phyloP scores from a whole-genome alignment of 2,113 vertebrate species.

The Varanus salvator region DNA sequence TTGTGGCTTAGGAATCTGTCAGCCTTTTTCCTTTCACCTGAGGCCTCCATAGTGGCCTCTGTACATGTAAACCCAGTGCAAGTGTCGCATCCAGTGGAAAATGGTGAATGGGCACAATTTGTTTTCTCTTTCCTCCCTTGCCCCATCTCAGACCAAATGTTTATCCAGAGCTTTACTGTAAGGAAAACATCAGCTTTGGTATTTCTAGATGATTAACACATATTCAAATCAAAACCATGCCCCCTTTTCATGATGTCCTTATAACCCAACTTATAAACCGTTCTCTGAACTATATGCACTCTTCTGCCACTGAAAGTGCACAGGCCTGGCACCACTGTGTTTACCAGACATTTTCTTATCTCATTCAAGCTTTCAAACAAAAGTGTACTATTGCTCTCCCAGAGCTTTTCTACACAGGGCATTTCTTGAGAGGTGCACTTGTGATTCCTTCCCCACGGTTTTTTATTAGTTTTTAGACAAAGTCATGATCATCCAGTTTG shows the following conservation, averaged over 20 bases:
- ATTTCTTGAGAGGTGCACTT: too few relatives aligned
- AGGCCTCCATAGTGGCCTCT: neutral
- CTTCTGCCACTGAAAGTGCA: constrained; percentile 62
- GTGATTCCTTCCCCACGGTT: too few relatives aligned
- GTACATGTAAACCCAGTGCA: neutral
- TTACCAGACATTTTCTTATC: constrained; percentile 69
- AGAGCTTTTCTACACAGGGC: too few relatives aligned
- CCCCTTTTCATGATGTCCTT: constrained; percentile 47
- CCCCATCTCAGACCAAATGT: neutral
- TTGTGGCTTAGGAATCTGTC: neutral
- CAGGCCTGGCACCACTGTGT: constrained; percentile 69
- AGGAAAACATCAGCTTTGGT: neutral
- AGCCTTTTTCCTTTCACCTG: neutral
- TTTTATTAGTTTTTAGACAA: too few relatives aligned
- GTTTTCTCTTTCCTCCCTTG: neutral
- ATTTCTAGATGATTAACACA: neutral
- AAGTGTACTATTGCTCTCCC: constrained; percentile 57
- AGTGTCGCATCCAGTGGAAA: neutral
- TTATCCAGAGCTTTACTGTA: neutral
- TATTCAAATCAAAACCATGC: constrained; percentile 3
- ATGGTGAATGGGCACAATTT: neutral
- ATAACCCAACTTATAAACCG: constrained; percentile 54
- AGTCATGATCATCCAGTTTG: too few relatives aligned
- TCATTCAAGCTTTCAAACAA: constrained; percentile 65
- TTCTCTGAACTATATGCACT: constrained; percentile 48